Conservation (phyloP, 2,113 vertebrate genomes). For the Colaptes auratus region DNA sequence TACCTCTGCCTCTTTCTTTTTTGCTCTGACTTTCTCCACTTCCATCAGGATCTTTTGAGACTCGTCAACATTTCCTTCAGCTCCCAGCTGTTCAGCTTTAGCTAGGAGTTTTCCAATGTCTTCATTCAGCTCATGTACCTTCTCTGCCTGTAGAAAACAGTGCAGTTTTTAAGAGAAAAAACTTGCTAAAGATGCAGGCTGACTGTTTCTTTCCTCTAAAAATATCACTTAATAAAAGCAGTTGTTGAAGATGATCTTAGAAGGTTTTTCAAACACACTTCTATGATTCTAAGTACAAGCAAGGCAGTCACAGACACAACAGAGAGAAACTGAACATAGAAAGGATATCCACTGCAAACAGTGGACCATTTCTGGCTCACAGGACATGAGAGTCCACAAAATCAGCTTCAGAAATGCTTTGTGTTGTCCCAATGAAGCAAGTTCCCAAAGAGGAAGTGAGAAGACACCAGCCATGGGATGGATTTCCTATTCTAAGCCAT, state of each 20-base stretch:
- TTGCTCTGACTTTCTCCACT: slow-evolving; percentile 94
- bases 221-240: background rate
- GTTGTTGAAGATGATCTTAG: background rate
- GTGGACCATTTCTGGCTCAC: background rate
- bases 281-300: background rate
- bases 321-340: background rate
- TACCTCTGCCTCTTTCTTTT: slow-evolving; percentile 98
- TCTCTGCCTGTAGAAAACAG: slow-evolving; percentile 86
- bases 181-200: background rate
- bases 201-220: background rate
- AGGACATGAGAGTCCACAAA: background rate
- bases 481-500: background rate
- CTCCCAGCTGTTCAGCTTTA: slow-evolving; percentile 96
- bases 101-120: slow-evolving; percentile 98
- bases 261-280: too few relatives aligned
- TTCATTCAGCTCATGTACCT: slow-evolving; percentile 97
- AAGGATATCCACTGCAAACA: background rate
- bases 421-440: background rate
- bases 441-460: background rate
- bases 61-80: slow-evolving; percentile 97
- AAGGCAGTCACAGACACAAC: background rate
- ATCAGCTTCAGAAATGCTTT: background rate
- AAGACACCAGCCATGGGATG: background rate
- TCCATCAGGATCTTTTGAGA: slow-evolving; percentile 97
- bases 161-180: background rate